Conservation (phyloP, 2,888 invertebrate genomes). For the Sinotaia quadrata region DNA sequence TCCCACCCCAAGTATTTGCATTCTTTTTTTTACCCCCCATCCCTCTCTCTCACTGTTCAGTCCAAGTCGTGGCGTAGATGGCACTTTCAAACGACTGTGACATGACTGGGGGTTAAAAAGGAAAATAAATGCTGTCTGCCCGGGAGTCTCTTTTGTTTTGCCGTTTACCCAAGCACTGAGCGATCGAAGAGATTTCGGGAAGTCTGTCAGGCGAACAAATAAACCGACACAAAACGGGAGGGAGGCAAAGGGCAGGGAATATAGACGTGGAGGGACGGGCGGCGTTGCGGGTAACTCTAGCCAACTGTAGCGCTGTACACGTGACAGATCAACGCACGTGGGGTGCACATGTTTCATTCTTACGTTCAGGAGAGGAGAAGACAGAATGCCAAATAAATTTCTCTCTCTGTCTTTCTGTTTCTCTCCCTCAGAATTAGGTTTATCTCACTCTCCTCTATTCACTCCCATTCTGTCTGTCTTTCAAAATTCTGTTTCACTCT, state of each 20-base stretch:
- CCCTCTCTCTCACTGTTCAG: no score
- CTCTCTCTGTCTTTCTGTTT: no score
- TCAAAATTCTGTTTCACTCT: no score
- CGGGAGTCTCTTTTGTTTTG: constrained; percentile 14
- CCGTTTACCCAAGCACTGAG: constrained; percentile 17
- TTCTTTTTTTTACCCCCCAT: no score
- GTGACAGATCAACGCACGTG: constrained; percentile 25
- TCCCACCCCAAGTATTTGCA: no score
- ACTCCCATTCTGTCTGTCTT: no score
- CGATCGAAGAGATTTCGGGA: constrained; percentile 28
- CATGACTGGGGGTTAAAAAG: constrained; percentile 19
- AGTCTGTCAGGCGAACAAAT: constrained; percentile 25
- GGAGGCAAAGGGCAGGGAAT: neutral
- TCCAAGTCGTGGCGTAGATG: no score
- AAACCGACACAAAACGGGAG: constrained; percentile 7
- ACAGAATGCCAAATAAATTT: no score
- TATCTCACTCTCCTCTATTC: no score
- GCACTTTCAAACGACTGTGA: constrained; percentile 11
- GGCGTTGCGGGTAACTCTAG: constrained; percentile 11
- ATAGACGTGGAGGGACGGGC: neutral
- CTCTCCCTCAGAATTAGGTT: no score
- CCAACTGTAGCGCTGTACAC: constrained; percentile 14
- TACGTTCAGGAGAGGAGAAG: no score
- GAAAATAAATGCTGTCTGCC: constrained; percentile 10
- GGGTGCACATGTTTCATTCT: constrained; percentile 15